Conservation (phyloP, 2,797 vertebrate genomes). For the Sparus aurata region DNA sequence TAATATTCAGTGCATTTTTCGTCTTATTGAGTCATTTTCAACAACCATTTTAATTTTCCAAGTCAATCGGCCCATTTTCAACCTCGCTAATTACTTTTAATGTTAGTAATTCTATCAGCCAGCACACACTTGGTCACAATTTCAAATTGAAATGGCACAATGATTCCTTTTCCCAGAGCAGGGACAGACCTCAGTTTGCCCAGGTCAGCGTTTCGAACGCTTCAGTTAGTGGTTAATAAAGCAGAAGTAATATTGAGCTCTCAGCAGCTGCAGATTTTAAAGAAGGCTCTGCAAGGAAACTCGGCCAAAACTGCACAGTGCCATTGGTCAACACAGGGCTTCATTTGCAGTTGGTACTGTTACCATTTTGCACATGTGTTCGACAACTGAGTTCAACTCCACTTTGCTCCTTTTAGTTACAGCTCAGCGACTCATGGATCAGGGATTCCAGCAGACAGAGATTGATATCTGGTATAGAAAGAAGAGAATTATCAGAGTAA, state of each 20-base stretch:
- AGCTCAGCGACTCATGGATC: conserved; percentile 8
- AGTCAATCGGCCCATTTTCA: conserved; percentile 23
- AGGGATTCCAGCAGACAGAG: conserved; percentile 6
- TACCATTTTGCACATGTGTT: conserved; percentile 42
- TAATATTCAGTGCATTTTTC: conserved; percentile 24
- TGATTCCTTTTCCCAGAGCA: conserved; percentile 7
- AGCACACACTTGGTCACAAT: conserved; percentile 12
- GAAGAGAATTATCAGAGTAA: not conserved
- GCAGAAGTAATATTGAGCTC: conserved; percentile 28
- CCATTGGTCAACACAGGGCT: conserved; percentile 54
- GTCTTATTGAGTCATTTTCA: conserved; percentile 37
- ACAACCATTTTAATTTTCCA: conserved; percentile 30
- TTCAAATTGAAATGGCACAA: conserved; percentile 44
- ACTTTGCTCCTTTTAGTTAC: conserved; percentile 29
- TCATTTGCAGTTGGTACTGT: conserved; percentile 33
- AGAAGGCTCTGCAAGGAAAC: conserved; percentile 19
- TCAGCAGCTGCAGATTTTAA: conserved; percentile 27
- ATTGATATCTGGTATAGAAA: conserved; percentile 12
- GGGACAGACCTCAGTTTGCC: conserved; percentile 1
- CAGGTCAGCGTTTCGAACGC: conserved; percentile 35
- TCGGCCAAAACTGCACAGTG: conserved; percentile 25
- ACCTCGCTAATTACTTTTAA: conserved; percentile 20
- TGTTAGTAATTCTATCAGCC: conserved; percentile 16
- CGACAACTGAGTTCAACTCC: conserved; percentile 26
- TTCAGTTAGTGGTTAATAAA: conserved; percentile 41